These are phyloP conservation scores for Dryomyza anilis DNA, from an alignment of 2,888 invertebrate species.

Conservation along the genomic window DNA sequence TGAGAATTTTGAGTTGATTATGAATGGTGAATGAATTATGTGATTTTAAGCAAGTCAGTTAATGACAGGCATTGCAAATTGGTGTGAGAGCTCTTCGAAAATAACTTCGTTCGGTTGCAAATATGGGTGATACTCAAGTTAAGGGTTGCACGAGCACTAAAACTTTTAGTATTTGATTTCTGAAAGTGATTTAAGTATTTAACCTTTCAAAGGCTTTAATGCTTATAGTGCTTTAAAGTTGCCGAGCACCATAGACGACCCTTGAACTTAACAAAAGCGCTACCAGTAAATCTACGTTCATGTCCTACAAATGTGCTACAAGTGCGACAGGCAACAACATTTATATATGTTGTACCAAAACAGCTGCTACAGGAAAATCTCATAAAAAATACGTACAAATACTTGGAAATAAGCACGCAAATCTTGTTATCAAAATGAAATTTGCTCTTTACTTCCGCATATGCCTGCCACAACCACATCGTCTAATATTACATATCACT, in stretches of 20 bases:
- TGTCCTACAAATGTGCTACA: conserved; percentile 7
- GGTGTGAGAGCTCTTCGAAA: neutral
- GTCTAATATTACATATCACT: neutral
- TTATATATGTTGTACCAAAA: neutral
- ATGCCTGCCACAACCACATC: neutral
- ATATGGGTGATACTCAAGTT: neutral
- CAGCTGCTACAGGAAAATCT: neutral
- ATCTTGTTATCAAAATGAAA: conserved; percentile 36
- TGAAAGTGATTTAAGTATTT: too few species aligned
- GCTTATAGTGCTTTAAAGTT: too few species aligned
- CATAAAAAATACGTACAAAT: conserved; percentile 4
- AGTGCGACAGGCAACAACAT: neutral
- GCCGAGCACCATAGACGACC: too few species aligned
- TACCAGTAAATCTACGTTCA: neutral
- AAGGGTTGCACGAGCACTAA: too few species aligned
- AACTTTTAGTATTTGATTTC: too few species aligned
- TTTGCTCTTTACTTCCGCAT: conserved; percentile 13
- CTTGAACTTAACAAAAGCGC: too few species aligned
- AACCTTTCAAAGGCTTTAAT: too few species aligned
- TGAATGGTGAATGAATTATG: neutral
- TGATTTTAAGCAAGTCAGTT: neutral
- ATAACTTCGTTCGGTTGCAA: too few species aligned
- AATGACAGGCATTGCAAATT: neutral
- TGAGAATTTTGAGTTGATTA: too few species aligned
- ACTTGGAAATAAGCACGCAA: conserved; percentile 33